Conservation (phyloP, 2,888 invertebrate species). For the Protonemura montana region DNA sequence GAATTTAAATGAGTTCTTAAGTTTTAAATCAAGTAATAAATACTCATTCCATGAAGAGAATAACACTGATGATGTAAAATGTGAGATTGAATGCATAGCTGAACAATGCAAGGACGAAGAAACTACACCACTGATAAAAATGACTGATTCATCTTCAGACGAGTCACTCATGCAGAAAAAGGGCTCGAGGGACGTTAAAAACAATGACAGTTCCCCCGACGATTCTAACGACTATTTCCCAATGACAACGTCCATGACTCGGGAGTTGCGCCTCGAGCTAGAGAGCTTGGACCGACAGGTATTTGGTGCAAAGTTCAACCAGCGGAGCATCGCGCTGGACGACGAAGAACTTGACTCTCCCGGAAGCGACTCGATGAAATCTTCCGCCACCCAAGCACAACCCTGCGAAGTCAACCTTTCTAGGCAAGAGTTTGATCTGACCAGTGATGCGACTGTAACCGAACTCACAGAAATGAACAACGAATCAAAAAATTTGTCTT, state of each 20-base stretch:
- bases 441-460: conserved; percentile 50
- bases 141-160: conserved; percentile 1
- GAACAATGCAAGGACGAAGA: conserved; percentile 27
- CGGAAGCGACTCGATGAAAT: conserved; percentile 48
- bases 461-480: conserved; percentile 53
- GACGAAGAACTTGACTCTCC: conserved; percentile 50
- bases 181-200: neutral
- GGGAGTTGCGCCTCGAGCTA: conserved; percentile 80
- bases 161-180: conserved; percentile 21
- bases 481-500: conserved; percentile 49
- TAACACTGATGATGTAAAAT: conserved; percentile 15
- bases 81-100: conserved; percentile 16
- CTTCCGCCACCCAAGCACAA: conserved; percentile 39
- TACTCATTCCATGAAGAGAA: conserved; percentile 55
- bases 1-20: conserved; percentile 85
- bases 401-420: conserved; percentile 55
- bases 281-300: conserved; percentile 86
- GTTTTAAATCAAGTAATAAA: conserved; percentile 75
- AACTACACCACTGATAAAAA: neutral
- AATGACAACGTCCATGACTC: conserved; percentile 86
- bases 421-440: conserved; percentile 50
- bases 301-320: conserved; percentile 65
- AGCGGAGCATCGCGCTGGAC: conserved; percentile 46
- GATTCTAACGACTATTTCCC: conserved; percentile 86
- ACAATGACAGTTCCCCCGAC: conserved; percentile 75